Base-by-base conservation (phyloP, 2,113 vertebrate genomes). In the Python bivittatus region DNA sequence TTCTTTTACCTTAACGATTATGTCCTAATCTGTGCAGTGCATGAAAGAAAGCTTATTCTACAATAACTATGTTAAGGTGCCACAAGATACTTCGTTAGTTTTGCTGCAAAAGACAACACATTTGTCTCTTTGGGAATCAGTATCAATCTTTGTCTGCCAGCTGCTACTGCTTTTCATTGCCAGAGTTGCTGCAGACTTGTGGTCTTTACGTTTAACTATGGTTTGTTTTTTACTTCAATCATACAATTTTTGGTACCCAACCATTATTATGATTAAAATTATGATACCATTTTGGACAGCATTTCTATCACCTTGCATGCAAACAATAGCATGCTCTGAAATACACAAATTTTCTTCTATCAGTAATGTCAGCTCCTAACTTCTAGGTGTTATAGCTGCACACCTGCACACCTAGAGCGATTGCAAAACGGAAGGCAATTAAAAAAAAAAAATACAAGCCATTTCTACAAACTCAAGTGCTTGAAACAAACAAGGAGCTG, bases 161-260 rank as follows among this genome's bases (percentile, higher is more conserved):
- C 90, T 72, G 57, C 33, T 64, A 61, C 17, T 3, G 13, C 27
- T 93, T 93, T 87, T 13, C 91, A 92, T 92, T 84, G n/a, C 85
- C 33, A 72, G 25, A 52, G 1, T 92, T 88, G n/a, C 84, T 3
- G 0, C 88, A 56, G 90, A 88, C 92, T 95, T 56, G 27, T 6
- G 42, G 58, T 10, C 33, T 22, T 61, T 6, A 8, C 25, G 33
- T 91, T 48, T 64, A 25, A 20, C 52, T 56, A 42, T 42, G n/a
- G n/a, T 56, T 79, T 79, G 33, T 68, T 33, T 38, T 90, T 79
- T 42, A 64, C 20, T 64, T 58, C 12, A 86, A 54, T 64, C 10
- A 86, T 53, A 64, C 10, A 11, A 53, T 64, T 54, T 33, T 38
- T n/a, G 29, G 8, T 64, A 58, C 27, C 42, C 57, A 56, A 20